These are phyloP conservation scores for Scaptomyza reducta DNA, from an alignment of 2,888 invertebrate genomes.

Conservation along the genomic window DNA sequence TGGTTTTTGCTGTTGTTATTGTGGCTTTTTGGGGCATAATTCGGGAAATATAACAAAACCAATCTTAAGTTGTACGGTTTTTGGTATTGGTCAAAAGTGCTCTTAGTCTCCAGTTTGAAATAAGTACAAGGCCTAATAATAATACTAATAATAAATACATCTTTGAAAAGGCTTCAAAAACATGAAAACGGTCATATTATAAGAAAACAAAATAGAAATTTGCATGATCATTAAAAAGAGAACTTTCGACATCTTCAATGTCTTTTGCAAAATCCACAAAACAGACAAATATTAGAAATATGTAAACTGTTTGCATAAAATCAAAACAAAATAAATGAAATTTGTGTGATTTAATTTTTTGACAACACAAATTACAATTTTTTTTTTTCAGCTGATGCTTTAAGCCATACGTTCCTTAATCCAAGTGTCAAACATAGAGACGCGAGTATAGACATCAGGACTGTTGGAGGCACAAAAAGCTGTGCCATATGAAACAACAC, in stretches of 20 bases:
- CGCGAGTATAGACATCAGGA: slow-evolving; percentile 83
- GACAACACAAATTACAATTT: no score
- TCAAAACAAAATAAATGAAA: background rate
- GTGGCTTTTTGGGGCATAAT: slow-evolving; percentile 63
- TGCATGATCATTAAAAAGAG: background rate
- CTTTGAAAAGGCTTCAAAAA: background rate
- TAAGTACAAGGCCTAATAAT: slow-evolving; percentile 21
- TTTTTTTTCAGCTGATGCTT: background rate
- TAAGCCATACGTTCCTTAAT: slow-evolving; percentile 75
- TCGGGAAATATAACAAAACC: slow-evolving; percentile 29
- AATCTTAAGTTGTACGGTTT: slow-evolving; percentile 36
- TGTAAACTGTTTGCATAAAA: no score
- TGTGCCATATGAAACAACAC: slow-evolving; percentile 84
- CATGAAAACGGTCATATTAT: background rate
- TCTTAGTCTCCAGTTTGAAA: no score
- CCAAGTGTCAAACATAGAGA: slow-evolving; percentile 82
- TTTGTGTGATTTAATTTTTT: background rate
- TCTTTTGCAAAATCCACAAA: slow-evolving; percentile 10
- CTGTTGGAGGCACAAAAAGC: slow-evolving; percentile 81
- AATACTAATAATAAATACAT: background rate
- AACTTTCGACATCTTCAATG: background rate
- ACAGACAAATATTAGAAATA: no score
- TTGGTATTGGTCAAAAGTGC: slow-evolving; percentile 63
- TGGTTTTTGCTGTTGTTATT: slow-evolving; percentile 31
- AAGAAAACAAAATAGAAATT: background rate